Base-by-base conservation (phyloP, 2,113 vertebrate species). In the Uria aalge region DNA sequence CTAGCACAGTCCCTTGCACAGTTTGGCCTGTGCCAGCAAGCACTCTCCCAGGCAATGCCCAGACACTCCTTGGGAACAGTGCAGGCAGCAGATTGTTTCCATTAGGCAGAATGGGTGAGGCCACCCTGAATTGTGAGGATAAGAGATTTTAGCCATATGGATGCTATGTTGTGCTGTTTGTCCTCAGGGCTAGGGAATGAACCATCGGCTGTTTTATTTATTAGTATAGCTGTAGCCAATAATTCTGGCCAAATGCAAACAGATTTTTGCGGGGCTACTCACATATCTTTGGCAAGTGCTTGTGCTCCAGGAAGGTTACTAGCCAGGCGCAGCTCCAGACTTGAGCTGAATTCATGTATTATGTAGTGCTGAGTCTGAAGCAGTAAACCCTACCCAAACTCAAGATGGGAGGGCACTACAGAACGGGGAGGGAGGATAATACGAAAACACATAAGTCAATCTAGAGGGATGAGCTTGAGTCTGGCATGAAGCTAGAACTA, bases 211-310 rank as follows among this genome's bases (percentile, higher is more conserved):
- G 77, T 68, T 92, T 94, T 92, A 89, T 92, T 97, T 96, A 90
- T 94, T 91, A 81, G 60, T n/a, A 47, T 81, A 91, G 77, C 84
- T 94, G 73, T 85, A 92, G 77, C 76, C 34, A 95, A 56, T 93
- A 95, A 82, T 90, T 94, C 87, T 91, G 73, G 78, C 89, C 94
- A 96, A 94, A 88, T 64, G 69, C 93, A 89, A 91, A 90, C 60
- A 96, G 93, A 77, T 84, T 96, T 96, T 93, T 96, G 38, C 73
- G 74, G 73, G 87, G 52, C 94, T 90, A 75, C 90, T 94, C 43
- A 9, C 36, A 3, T 81, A 64, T 82, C 92, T 95, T 94, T 92
- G 92, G 90, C 95, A 96, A 96, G 89, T 81, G 48, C 69, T 78
- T 85, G 87, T 4, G 7, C 66, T 94, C 41, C 66, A 56, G 2